These are phyloP conservation scores for Nothobranchius kuhntae DNA, from an alignment of 2,113 vertebrate genomes.

Conservation along the genomic window DNA sequence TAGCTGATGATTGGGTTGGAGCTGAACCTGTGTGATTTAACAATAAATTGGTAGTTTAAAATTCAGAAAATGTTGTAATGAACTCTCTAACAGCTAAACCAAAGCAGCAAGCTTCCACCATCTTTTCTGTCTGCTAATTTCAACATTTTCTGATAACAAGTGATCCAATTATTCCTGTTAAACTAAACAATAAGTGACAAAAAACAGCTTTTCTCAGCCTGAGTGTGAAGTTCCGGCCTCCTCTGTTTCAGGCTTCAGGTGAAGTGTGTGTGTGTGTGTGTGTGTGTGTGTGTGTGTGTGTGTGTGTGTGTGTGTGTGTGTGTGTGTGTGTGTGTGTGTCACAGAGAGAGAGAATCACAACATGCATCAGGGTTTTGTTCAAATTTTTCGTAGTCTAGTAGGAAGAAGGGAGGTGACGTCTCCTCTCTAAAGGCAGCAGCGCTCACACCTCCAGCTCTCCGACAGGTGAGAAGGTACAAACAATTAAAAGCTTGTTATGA, in stretches of 20 bases:
- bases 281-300: slow-evolving; percentile 4
- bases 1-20: too few species aligned
- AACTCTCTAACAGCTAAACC: background rate
- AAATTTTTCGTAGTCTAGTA: slow-evolving; percentile 28
- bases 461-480: slow-evolving; percentile 74
- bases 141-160: slow-evolving; percentile 6
- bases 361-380: background rate
- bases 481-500: slow-evolving; percentile 55
- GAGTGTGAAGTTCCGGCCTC: slow-evolving; percentile 44
- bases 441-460: slow-evolving; percentile 70
- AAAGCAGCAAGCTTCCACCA: background rate
- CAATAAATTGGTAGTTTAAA: too few species aligned
- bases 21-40: too few species aligned
- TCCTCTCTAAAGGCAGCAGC: slow-evolving; percentile 70
- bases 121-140: background rate
- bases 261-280: slow-evolving; percentile 2
- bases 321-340: slow-evolving; percentile 14
- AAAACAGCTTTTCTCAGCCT: slow-evolving; percentile 39
- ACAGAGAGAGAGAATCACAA: slow-evolving; percentile 22
- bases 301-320: slow-evolving; percentile 13
- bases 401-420: slow-evolving; percentile 59
- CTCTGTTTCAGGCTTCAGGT: slow-evolving; percentile 35
- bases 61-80: too few species aligned
- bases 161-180: slow-evolving; percentile 12
- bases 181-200: slow-evolving; percentile 36